These are phyloP conservation scores for Nymphalis urticae DNA, from an alignment of 2,888 invertebrate genomes.

Conservation along the genomic window DNA sequence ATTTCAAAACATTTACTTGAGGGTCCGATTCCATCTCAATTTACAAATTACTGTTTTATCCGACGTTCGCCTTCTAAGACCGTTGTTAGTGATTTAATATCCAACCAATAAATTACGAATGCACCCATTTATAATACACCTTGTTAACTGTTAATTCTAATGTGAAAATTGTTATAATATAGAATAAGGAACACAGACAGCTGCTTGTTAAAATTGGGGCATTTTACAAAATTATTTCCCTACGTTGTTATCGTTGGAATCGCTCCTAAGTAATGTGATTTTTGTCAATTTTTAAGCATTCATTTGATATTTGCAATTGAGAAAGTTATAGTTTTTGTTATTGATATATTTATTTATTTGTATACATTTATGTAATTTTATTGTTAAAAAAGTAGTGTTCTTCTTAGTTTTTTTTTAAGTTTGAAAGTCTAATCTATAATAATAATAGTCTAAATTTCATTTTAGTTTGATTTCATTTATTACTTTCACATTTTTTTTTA, in stretches of 20 bases:
- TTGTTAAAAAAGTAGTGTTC: too few species aligned
- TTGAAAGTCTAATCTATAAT: too few species aligned
- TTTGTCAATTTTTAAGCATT: too few species aligned
- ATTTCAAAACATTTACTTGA: constrained; percentile 66
- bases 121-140: constrained; percentile 50
- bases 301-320: too few species aligned
- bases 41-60: constrained; percentile 69
- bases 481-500: too few species aligned
- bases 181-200: constrained; percentile 52
- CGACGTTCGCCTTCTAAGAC: constrained; percentile 49
- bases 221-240: constrained; percentile 64
- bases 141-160: constrained; percentile 61
- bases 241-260: constrained; percentile 55
- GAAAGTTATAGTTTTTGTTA: too few species aligned
- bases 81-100: constrained; percentile 52
- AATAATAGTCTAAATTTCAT: too few species aligned
- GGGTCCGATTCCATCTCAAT: constrained; percentile 54
- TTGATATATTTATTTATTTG: too few species aligned
- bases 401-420: too few species aligned
- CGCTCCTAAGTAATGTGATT: constrained; percentile 17
- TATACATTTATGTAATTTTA: too few species aligned
- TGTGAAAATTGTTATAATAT: constrained; percentile 70
- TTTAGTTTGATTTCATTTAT: too few species aligned
- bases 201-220: constrained; percentile 45
- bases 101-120: constrained; percentile 61